Conservation (phyloP, 2,113 vertebrate genomes). For the Pollachius pollachius region DNA sequence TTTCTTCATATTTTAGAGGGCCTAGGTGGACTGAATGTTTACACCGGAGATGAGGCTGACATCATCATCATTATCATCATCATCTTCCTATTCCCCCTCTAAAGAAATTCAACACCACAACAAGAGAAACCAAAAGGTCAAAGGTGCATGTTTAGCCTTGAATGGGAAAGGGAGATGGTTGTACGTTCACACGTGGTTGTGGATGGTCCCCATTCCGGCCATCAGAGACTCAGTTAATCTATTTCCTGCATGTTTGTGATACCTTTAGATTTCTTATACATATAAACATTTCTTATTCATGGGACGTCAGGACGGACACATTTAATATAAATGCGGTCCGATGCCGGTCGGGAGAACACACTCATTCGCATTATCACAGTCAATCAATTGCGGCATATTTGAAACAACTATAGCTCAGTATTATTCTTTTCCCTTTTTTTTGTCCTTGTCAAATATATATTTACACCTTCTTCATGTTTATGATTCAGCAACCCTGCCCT, state of each 20-base stretch:
- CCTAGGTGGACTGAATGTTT: slow-evolving; percentile 41
- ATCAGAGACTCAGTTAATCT: slow-evolving; percentile 53
- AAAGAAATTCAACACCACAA: neutral
- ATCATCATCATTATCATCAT: neutral
- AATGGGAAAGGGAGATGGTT: neutral
- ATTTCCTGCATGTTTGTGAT: slow-evolving; percentile 4
- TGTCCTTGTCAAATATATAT: too few species aligned
- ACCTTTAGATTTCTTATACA: slow-evolving; percentile 7
- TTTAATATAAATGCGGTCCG: slow-evolving; percentile 75
- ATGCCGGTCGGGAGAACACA: slow-evolving; percentile 45
- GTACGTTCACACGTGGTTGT: neutral
- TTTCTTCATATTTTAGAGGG: slow-evolving; percentile 32
- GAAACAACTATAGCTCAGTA: too few species aligned
- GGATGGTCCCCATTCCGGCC: neutral
- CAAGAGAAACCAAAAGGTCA: neutral
- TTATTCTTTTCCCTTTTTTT: too few species aligned
- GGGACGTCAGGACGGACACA: slow-evolving; percentile 54
- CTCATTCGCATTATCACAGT: too few species aligned
- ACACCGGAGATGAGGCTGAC: slow-evolving; percentile 22
- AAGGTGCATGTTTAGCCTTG: neutral
- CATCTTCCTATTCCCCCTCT: neutral
- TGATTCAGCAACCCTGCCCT: too few species aligned
- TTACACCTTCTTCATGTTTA: too few species aligned
- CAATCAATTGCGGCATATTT: slow-evolving; percentile 25
- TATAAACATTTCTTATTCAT: slow-evolving; percentile 55